A percentile compares a stretch with the other conserved stretches of the same genome.
phyloP scores from a whole-genome alignment of 2,113 vertebrate species.

The Vireo altiloquus region DNA sequence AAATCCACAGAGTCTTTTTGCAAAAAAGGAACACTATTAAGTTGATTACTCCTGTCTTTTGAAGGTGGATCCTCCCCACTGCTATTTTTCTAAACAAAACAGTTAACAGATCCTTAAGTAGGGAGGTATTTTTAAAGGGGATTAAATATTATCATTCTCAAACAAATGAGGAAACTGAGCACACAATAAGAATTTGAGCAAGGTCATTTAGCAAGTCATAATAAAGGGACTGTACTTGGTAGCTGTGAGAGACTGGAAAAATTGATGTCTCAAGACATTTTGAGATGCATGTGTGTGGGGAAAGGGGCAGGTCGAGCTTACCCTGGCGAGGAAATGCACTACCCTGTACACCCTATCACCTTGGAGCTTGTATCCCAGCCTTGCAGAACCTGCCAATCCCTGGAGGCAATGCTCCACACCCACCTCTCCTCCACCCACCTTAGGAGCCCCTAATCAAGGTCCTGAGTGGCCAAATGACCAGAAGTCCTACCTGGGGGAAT shows the following conservation, averaged over 20 bases:
- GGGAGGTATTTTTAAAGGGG: not conserved
- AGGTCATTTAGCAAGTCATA: not conserved
- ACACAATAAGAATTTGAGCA: not conserved
- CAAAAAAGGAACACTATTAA: not conserved
- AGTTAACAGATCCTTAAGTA: not conserved
- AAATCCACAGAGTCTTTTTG: not conserved
- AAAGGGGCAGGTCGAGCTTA: not conserved
- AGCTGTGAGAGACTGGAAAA: not conserved
- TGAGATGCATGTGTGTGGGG: not conserved
- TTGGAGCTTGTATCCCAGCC: not conserved
- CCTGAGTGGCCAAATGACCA: not conserved
- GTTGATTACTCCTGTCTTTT: not conserved
- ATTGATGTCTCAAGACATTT: not conserved
- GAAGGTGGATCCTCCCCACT: not conserved
- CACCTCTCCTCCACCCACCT: not conserved
- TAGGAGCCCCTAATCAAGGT: not conserved
- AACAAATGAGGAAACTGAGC: not conserved
- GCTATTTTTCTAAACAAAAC: not conserved
- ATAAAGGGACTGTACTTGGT: not conserved
- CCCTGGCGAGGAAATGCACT: not conserved
- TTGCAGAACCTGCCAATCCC: not conserved
- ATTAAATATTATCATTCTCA: not conserved
- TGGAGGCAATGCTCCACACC: not conserved
- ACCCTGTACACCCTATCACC: no score
- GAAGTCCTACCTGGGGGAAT: not conserved